Evolutionary conservation across 2,113 vertebrate species (phyloP).

Genomic region (Indicator indicator): DNA sequence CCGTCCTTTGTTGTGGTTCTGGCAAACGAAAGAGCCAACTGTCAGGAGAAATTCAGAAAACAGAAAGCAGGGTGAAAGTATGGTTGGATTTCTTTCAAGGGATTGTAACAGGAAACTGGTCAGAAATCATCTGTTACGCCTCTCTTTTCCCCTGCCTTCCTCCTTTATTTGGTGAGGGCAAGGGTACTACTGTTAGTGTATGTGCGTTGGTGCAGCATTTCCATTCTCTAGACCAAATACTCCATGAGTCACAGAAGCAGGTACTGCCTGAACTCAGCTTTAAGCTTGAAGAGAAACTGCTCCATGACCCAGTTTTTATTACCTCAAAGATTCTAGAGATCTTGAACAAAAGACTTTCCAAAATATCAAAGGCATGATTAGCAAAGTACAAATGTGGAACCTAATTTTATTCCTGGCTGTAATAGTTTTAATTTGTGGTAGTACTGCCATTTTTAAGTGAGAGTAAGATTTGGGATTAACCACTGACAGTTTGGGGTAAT

Average conservation of each 20-base stretch:
- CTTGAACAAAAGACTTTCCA: constrained; percentile 54
- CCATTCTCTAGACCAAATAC: not conserved
- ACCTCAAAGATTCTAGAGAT: constrained; percentile 63
- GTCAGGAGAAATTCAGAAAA: constrained; percentile 75
- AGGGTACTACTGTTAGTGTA: not conserved
- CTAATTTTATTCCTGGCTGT: constrained; percentile 53
- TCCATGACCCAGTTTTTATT: constrained; percentile 12
- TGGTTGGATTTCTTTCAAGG: constrained; percentile 53
- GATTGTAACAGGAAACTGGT: constrained; percentile 57
- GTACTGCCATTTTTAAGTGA: constrained; percentile 7
- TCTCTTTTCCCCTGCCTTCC: not conserved
- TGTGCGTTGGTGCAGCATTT: not conserved
- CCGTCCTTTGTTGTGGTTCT: constrained; percentile 81
- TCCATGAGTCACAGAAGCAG: not conserved
- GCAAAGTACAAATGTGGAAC: constrained; percentile 56
- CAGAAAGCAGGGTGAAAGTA: constrained; percentile 74
- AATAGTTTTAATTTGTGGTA: constrained; percentile 59
- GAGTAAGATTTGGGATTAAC: not conserved
- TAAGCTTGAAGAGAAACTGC: constrained; percentile 14
- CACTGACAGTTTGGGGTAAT: constrained; percentile 20
- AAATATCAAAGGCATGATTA: too few species aligned
- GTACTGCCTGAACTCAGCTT: not conserved
- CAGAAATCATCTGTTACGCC: constrained; percentile 52
- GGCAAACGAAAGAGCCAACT: constrained; percentile 75
- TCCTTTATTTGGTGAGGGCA: not conserved